Percentiles rank a stretch among this genome's conserved stretches.
These are phyloP conservation scores for Dicrostonyx torquatus DNA, from an alignment of 2,797 vertebrate genomes.

Conservation along the genomic window DNA sequence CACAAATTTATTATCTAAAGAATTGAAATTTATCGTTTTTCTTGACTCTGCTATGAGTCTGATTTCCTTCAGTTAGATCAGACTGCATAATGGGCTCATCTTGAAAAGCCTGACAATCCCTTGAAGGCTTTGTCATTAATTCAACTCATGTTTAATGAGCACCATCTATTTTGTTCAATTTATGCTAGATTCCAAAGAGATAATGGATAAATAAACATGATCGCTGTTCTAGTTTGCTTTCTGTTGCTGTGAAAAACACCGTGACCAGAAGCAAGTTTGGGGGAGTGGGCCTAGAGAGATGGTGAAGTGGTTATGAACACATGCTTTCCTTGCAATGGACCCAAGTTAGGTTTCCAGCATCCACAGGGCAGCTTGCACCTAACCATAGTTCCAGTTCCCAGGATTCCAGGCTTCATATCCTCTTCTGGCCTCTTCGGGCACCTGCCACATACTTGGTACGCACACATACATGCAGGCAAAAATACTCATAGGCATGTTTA, in stretches of 20 bases:
- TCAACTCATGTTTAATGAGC: neutral
- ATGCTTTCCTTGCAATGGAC: neutral
- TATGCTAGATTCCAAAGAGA: neutral
- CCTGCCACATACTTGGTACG: neutral
- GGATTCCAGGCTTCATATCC: neutral
- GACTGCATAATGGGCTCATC: neutral
- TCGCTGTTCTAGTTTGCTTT: neutral
- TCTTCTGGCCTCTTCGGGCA: neutral
- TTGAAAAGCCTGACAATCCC: neutral
- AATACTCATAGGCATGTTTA: neutral
- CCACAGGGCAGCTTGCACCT: neutral
- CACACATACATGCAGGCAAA: neutral
- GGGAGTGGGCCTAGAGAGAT: neutral
- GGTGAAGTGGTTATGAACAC: neutral
- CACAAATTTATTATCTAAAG: slow-evolving; percentile 15
- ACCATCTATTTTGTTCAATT: slow-evolving; percentile 33
- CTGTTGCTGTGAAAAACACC: neutral
- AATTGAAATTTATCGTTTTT: neutral
- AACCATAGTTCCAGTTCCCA: neutral
- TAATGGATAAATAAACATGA: neutral
- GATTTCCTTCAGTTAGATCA: slow-evolving; percentile 47
- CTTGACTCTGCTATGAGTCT: neutral
- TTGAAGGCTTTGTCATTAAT: slow-evolving; percentile 1
- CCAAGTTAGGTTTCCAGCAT: neutral
- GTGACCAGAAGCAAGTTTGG: neutral